Evolutionary conservation across 2,888 invertebrate genomes (phyloP), one percentile per base, ranked within the genome.

Genomic region (Drosophila colorata): DNA sequence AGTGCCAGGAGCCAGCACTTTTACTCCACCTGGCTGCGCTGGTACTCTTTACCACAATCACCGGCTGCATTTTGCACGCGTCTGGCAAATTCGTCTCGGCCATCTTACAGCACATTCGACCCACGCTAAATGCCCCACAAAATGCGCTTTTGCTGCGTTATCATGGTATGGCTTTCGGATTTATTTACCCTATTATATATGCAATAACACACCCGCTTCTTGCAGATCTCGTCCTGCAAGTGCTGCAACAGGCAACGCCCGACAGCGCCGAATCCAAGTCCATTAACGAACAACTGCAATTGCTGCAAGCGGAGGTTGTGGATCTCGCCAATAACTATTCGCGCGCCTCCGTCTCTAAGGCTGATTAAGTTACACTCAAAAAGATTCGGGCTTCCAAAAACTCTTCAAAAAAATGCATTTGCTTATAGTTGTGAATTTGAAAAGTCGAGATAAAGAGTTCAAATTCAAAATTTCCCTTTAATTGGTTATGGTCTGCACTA

Each of bases 11-110:
- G 86, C 95, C 97, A 13, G 96, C 97, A 0, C 91, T 97, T 35
- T 94, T 95, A 52, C 92, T 98, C 44, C 97, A 98, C 91, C 93
- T 98, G 57, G 94, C 95, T 0, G 94, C 95, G 0, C 93, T 97
- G 68, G 94, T 97, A 41, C 94, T 98, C 58, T 98, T 97, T 90
- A 96, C 96, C 52, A 94, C 95, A 9, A 93, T 95, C 2, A 97
- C 96, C 1, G 96, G 97, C 82, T 95, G 94, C 79, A 96, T 98
- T 93, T 90, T 99, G 25, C 97, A 98, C 92, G 98, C 98, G 13
- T 98, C 98, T 25, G 99, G 99, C 0, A 95, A 97, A 91, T 98
- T 98, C 93, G 97, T 99, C 11, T 95, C 97, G 0, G 93, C 95
- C 16, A 94, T 99, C 76, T 93, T 98, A 46, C 90, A 93, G 1